Evolutionary conservation across 1,140 invertebrate genomes (phyloP).

Genomic region (Cherax quadricarinatus): DNA sequence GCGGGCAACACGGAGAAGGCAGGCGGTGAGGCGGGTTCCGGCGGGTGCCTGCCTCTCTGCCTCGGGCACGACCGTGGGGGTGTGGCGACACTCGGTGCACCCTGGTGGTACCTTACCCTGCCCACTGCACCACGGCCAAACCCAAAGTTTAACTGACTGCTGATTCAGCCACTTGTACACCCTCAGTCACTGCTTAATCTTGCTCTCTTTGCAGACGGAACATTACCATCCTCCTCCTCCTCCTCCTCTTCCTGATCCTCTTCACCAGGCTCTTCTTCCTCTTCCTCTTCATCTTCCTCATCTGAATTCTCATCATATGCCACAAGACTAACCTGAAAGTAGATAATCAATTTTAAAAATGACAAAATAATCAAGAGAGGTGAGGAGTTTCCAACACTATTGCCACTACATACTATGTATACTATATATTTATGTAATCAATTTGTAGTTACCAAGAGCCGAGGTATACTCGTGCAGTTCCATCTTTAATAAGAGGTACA

Average conservation of each 20-base stretch:
- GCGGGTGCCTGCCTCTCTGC: conserved; percentile 2
- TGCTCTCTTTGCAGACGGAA: conserved; percentile 53
- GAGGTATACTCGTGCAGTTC: too few relatives aligned
- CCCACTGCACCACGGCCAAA: conserved; percentile 51
- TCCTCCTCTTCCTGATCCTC: conserved; percentile 58
- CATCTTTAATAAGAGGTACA: too few relatives aligned
- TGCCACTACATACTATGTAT: too few relatives aligned
- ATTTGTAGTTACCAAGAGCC: too few relatives aligned
- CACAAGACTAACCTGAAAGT: conserved; percentile 88
- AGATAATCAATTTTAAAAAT: neutral
- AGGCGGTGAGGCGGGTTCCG: neutral
- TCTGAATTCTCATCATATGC: conserved; percentile 97
- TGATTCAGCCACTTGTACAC: conserved; percentile 24
- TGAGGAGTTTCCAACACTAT: too few relatives aligned
- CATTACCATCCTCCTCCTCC: conserved; percentile 46
- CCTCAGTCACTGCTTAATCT: conserved; percentile 49
- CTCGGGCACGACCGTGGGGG: neutral
- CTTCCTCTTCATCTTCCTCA: conserved; percentile 91
- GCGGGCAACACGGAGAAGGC: conserved; percentile 14
- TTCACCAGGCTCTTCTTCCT: conserved; percentile 77
- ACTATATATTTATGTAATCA: too few relatives aligned
- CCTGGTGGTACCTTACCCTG: neutral
- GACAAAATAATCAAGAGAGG: too few relatives aligned
- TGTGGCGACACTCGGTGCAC: neutral
- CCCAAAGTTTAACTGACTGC: conserved; percentile 38